Conservation (phyloP, 2,888 invertebrate genomes). For the Cryptocephalus moraei region DNA sequence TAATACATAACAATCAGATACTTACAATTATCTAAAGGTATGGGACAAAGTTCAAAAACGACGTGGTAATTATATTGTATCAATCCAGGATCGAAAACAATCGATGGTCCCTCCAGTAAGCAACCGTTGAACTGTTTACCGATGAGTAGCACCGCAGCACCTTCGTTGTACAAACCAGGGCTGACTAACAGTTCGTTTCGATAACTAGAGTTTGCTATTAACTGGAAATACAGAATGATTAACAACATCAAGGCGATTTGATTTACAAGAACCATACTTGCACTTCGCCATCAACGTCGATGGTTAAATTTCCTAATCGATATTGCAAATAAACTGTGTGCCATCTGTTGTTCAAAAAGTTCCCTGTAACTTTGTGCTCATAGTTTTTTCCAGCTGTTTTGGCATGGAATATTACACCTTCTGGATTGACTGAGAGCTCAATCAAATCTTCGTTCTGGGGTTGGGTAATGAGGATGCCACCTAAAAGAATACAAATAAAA, state of each 20-base stretch:
- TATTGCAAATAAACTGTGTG: slow-evolving; percentile 62
- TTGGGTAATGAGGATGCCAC: slow-evolving; percentile 62
- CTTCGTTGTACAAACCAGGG: slow-evolving; percentile 60
- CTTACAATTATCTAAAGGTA: slow-evolving; percentile 62
- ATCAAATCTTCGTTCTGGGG: slow-evolving; percentile 46
- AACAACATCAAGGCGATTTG: no score
- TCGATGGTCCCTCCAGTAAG: slow-evolving; percentile 75
- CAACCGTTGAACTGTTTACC: slow-evolving; percentile 78
- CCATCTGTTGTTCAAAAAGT: slow-evolving; percentile 73
- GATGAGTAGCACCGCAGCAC: slow-evolving; percentile 63
- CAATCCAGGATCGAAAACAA: slow-evolving; percentile 59
- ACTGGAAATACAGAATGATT: slow-evolving; percentile 33
- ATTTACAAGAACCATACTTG: slow-evolving; percentile 37
- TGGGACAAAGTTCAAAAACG: slow-evolving; percentile 65
- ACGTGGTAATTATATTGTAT: slow-evolving; percentile 55
- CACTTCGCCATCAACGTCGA: slow-evolving; percentile 42
- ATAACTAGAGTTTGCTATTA: slow-evolving; percentile 70
- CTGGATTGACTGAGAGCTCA: slow-evolving; percentile 32
- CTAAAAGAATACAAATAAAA: slow-evolving; percentile 32
- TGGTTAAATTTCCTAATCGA: slow-evolving; percentile 47
- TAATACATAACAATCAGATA: slow-evolving; percentile 6
- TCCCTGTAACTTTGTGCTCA: slow-evolving; percentile 55
- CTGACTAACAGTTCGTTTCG: slow-evolving; percentile 64
- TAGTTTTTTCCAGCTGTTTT: slow-evolving; percentile 37
- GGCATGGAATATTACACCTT: slow-evolving; percentile 42